Evolutionary conservation across 2,888 invertebrate genomes (phyloP), one percentile per base, ranked within the genome.

Genomic region (Gandaritis pyraliata): DNA sequence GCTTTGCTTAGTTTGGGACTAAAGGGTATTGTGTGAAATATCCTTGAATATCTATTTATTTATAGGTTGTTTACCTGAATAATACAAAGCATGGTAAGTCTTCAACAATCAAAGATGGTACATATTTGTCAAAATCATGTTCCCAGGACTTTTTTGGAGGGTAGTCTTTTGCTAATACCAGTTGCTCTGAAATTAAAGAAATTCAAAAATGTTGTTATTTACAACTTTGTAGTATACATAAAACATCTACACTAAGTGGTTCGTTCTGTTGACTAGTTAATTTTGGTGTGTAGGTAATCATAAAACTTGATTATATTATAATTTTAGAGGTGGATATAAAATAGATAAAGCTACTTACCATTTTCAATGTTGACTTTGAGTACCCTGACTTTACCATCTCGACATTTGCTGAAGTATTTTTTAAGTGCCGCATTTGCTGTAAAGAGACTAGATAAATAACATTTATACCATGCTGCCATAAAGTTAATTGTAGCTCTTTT

Each of bases 71-170:
- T 80, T 86, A 94, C 95, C 97, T 95, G 84, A 96, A 98, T 55
- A 99, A 92, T 71, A 99, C 94, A 82, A 98, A 99, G 74, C 98
- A 97, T 18, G 99, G 99, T 74, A 96, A 95, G 81, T 95, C 95
- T 74, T 95, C 95, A 72, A 96, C 94, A 52, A 97, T 91, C 63
- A 97, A 80, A 0, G 95, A 93, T 49, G 93, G 91, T 50, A 98
- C 92, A 83, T 95, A 93, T 82, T 94, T 95, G 77, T 97, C 96
- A 82, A 95, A 98, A 84, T 97, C 97, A 69, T 96, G 95, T 72
- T 97, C 96, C 97, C 97, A 98, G 66, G 95, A 94, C 63, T 95
- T 94, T 70, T 95, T 94, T 11, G 94, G 93, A 65, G 95, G 94
- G 59, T 94, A 93, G 60, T 94, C 93, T 61, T 94, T 94, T 15